A percentile compares a stretch with the other conserved stretches of the same genome.
These are phyloP conservation scores for Nipponacmea schrenckii DNA, from an alignment of 2,888 invertebrate genomes.

Conservation along the genomic window DNA sequence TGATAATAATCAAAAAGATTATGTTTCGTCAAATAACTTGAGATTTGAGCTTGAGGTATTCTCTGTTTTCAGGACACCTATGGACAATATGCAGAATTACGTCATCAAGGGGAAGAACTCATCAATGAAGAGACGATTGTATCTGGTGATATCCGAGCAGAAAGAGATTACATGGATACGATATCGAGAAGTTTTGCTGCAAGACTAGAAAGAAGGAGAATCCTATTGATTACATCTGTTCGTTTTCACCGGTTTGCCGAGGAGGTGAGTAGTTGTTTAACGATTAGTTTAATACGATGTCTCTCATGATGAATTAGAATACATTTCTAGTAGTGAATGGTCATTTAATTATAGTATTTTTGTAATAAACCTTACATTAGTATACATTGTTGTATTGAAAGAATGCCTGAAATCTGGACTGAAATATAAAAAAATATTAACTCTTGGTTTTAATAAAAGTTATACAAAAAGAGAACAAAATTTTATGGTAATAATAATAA, in stretches of 20 bases:
- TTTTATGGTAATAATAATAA: too few relatives aligned
- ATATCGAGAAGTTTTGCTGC: slow-evolving; percentile 82
- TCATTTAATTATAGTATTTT: too few relatives aligned
- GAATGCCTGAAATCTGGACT: neutral
- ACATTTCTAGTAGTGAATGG: too few relatives aligned
- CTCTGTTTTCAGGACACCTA: slow-evolving; percentile 75
- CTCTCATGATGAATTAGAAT: too few relatives aligned
- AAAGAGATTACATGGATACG: slow-evolving; percentile 84
- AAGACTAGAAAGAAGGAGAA: slow-evolving; percentile 79
- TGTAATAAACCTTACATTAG: neutral
- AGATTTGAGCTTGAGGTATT: too few relatives aligned
- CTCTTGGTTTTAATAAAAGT: too few relatives aligned
- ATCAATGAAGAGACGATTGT: slow-evolving; percentile 66
- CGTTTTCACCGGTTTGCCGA: slow-evolving; percentile 81
- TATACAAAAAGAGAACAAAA: too few relatives aligned
- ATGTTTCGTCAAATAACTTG: too few relatives aligned
- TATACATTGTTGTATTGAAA: neutral
- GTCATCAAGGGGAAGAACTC: slow-evolving; percentile 78
- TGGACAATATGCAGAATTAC: slow-evolving; percentile 80
- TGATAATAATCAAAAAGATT: too few relatives aligned
- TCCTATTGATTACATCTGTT: slow-evolving; percentile 79
- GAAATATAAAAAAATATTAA: too few relatives aligned
- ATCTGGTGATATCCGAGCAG: slow-evolving; percentile 77
- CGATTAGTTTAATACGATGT: neutral
- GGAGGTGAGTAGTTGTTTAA: slow-evolving; percentile 71